Percentiles rank a stretch among this genome's conserved stretches.
Conservation (phyloP, 2,113 vertebrate genomes). For the Cyanistes caeruleus region DNA sequence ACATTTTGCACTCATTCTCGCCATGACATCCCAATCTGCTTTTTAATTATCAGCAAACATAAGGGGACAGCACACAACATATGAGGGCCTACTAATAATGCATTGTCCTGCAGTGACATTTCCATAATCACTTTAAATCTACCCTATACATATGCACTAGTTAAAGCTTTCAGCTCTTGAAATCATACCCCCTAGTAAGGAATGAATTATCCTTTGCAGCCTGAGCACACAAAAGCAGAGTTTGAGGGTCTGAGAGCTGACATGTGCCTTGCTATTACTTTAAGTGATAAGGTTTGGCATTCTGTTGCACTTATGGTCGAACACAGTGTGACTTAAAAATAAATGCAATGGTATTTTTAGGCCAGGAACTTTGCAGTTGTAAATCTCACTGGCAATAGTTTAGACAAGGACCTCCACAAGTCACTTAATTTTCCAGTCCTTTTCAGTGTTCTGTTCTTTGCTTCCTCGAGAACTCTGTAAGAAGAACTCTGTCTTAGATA, state of each 20-base stretch:
- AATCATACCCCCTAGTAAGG: constrained; percentile 34
- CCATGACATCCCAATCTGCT: constrained; percentile 68
- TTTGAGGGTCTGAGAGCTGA: neutral
- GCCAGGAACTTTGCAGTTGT: neutral
- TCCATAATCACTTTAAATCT: constrained; percentile 62
- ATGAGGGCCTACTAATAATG: constrained; percentile 37
- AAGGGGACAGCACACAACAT: constrained; percentile 52
- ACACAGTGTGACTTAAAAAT: neutral
- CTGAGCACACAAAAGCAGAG: neutral
- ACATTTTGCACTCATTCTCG: constrained; percentile 56
- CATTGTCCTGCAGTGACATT: constrained; percentile 59
- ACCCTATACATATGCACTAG: constrained; percentile 41
- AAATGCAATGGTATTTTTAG: neutral
- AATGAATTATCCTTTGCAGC: constrained; percentile 39
- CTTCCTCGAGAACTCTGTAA: neutral
- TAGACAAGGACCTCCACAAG: neutral
- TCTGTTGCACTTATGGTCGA: neutral
- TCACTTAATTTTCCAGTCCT: neutral
- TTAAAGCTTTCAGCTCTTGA: constrained; percentile 44
- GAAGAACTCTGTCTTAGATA: neutral
- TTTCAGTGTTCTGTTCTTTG: neutral
- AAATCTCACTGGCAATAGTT: neutral
- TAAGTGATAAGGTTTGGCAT: neutral
- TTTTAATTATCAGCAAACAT: constrained; percentile 73
- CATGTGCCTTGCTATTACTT: neutral